Evolutionary conservation across 1,140 invertebrate genomes (phyloP).

Genomic region (Adoxophyes honmai): DNA sequence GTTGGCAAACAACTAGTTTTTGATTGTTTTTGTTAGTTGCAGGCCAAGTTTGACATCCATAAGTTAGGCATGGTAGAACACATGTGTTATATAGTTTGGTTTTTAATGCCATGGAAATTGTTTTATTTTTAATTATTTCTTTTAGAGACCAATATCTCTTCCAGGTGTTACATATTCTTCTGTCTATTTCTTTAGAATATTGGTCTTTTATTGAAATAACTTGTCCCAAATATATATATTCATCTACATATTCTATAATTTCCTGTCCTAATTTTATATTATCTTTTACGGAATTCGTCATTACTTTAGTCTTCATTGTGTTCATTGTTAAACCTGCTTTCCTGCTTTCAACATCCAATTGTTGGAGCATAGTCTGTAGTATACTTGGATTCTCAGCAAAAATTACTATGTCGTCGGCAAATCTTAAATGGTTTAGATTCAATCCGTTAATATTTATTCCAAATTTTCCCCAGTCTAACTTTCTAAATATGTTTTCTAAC

Average conservation of each 20-base stretch:
- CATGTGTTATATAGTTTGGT: neutral
- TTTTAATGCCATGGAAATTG: neutral
- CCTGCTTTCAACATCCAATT: neutral
- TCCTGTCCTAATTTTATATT: neutral
- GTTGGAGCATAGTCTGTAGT: neutral
- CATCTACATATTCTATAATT: neutral
- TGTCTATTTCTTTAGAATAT: neutral
- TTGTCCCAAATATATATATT: neutral
- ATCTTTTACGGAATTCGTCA: neutral
- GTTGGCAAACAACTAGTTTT: neutral
- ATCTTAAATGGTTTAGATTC: no score
- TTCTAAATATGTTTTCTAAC: constrained; percentile 14
- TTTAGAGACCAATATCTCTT: neutral
- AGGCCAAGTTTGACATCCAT: neutral
- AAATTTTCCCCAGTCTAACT: constrained; percentile 10
- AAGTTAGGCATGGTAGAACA: neutral
- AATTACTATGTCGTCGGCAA: no score
- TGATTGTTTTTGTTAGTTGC: neutral
- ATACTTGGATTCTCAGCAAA: neutral
- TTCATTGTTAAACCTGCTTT: neutral
- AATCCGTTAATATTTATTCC: neutral
- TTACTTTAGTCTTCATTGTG: neutral
- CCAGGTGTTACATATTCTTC: neutral
- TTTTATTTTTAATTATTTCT: neutral
- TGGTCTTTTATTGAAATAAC: neutral